Evolutionary conservation across 64 coral and sea anemone genomes (phyloP).

Genomic region (Montipora cactus): DNA sequence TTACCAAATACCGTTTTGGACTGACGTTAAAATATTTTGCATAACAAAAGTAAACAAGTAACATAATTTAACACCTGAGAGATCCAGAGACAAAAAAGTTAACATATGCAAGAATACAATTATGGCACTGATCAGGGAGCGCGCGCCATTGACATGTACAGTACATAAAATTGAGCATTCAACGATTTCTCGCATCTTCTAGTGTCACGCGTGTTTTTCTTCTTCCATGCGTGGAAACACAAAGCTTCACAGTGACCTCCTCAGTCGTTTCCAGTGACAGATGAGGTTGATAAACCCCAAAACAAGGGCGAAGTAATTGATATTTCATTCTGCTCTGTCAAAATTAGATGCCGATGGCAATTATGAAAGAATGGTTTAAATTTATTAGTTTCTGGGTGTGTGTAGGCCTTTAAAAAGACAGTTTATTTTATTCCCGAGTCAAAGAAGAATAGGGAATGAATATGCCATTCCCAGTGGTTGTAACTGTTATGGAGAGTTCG

Average conservation of each 20-base stretch:
- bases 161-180: neutral
- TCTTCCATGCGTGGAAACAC: neutral
- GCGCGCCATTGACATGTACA: neutral
- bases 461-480: no score
- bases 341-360: no score
- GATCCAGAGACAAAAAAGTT: neutral
- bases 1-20: neutral
- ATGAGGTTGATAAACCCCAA: no score
- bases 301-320: no score
- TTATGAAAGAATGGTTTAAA: no score
- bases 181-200: neutral
- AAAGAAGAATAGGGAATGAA: no score
- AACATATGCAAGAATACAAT: neutral
- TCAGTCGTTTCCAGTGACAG: no score
- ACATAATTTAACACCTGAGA: neutral
- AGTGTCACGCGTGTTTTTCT: neutral
- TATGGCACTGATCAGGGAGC: neutral
- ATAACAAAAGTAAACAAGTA: constrained; percentile 12
- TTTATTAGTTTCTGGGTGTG: no score
- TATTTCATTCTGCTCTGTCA: no score
- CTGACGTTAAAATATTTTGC: constrained; percentile 15
- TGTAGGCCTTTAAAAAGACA: no score
- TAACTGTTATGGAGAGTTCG: no score
- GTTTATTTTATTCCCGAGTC: no score
- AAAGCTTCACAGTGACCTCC: neutral